A percentile compares a stretch with the other conserved stretches of the same genome.
phyloP scores from a whole-genome alignment of 2,113 vertebrate species.

The Notothenia rossii region DNA sequence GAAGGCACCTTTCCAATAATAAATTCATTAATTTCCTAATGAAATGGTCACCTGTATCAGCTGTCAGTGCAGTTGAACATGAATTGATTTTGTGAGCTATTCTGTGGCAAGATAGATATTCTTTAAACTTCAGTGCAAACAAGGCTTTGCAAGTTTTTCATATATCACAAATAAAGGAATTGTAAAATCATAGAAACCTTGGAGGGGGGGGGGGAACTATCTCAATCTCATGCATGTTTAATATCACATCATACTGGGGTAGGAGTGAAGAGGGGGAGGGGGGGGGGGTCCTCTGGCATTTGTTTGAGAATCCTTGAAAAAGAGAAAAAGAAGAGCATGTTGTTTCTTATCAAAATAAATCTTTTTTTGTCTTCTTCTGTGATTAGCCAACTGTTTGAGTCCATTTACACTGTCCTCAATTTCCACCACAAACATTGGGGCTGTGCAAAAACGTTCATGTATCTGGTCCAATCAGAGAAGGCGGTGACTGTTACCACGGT shows the following conservation, averaged over 20 bases:
- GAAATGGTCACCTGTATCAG: constrained; percentile 87
- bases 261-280: background rate
- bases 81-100: constrained; percentile 79
- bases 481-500: constrained; percentile 91
- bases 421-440: constrained; percentile 94
- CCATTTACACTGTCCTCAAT: constrained; percentile 89
- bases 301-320: constrained; percentile 89
- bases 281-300: constrained; percentile 78
- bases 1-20: constrained; percentile 99
- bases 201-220: constrained; percentile 1
- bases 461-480: constrained; percentile 96
- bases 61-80: constrained; percentile 84
- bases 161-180: constrained; percentile 65
- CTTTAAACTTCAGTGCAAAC: constrained; percentile 76
- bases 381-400: constrained; percentile 80
- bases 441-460: constrained; percentile 96
- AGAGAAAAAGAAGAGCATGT: constrained; percentile 89
- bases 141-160: constrained; percentile 57
- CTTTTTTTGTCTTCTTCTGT: constrained; percentile 76
- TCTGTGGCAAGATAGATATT: constrained; percentile 73
- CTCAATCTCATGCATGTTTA: constrained; percentile 90
- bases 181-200: constrained; percentile 86
- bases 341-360: constrained; percentile 98
- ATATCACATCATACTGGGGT: constrained; percentile 85
- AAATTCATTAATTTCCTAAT: constrained; percentile 91